Evolutionary conservation across 2,113 vertebrate species (phyloP).

Genomic region (Parotia lawesii): DNA sequence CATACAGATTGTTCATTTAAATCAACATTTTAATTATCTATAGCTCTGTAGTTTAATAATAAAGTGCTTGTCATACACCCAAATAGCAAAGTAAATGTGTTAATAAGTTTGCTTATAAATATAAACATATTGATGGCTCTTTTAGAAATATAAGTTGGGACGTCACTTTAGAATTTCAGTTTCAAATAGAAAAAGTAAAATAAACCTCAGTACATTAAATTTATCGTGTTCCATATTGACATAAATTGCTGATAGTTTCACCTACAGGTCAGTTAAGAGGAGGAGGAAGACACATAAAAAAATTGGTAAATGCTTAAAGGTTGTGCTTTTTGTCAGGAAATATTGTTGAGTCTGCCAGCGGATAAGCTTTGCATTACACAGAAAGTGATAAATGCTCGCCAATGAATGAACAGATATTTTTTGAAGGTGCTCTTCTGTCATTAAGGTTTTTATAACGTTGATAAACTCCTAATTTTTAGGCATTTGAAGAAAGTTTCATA

Average conservation of each 20-base stretch:
- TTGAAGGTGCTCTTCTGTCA: constrained; percentile 43
- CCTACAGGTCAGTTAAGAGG: not conserved
- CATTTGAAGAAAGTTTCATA: constrained; percentile 44
- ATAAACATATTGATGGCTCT: not conserved
- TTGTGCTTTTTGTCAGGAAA: not conserved
- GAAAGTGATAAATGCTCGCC: constrained; percentile 31
- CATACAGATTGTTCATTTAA: not conserved
- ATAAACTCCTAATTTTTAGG: constrained; percentile 6
- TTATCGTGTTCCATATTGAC: not conserved
- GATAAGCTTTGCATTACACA: constrained; percentile 34
- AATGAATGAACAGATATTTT: not conserved
- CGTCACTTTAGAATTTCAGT: not conserved
- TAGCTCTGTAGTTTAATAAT: not conserved
- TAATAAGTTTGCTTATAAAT: not conserved
- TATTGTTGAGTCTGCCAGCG: not conserved
- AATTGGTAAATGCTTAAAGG: not conserved
- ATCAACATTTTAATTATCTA: not conserved
- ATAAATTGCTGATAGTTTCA: not conserved
- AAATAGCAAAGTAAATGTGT: not conserved
- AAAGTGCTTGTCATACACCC: not conserved
- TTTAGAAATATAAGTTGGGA: not conserved
- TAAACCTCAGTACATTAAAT: not conserved
- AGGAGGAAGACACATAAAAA: not conserved
- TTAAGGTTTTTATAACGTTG: constrained; percentile 13
- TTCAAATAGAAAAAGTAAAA: not conserved